phyloP scores from a whole-genome alignment of 2,888 invertebrate genomes.

The Tanypteryx hageni region DNA sequence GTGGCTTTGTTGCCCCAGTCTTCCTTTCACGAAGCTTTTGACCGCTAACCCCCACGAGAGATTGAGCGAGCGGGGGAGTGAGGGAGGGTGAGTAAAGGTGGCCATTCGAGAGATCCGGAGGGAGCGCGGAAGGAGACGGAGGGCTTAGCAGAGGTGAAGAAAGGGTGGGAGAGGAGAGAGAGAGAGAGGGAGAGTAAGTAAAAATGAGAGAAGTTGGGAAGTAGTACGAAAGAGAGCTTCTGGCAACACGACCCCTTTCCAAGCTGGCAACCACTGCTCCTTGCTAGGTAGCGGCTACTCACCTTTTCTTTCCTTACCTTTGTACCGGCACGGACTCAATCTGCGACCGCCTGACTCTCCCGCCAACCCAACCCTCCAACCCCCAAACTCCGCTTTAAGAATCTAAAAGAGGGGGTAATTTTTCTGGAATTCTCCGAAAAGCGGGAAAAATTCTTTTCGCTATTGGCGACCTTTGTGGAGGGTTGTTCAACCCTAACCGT shows the following conservation, averaged over 20 bases:
- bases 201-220: neutral
- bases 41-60: neutral
- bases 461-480: neutral
- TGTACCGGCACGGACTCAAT: neutral
- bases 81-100: too few relatives aligned
- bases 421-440: neutral
- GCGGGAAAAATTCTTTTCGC: neutral
- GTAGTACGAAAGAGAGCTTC: neutral
- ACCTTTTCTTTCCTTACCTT: neutral
- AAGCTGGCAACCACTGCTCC: neutral
- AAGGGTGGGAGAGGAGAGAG: too few relatives aligned
- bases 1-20: constrained; percentile 16
- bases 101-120: too few relatives aligned
- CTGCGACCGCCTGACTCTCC: neutral
- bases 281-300: neutral
- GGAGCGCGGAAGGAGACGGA: too few relatives aligned
- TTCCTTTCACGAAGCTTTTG: constrained; percentile 6
- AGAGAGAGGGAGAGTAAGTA: neutral
- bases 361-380: too few relatives aligned
- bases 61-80: too few relatives aligned
- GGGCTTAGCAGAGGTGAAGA: too few relatives aligned
- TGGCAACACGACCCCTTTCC: neutral
- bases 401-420: neutral
- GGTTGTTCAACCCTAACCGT: neutral
- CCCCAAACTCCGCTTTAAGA: neutral